These are phyloP conservation scores for Acanthopagrus latus DNA, from an alignment of 2,797 vertebrate species.

Conservation along the genomic window DNA sequence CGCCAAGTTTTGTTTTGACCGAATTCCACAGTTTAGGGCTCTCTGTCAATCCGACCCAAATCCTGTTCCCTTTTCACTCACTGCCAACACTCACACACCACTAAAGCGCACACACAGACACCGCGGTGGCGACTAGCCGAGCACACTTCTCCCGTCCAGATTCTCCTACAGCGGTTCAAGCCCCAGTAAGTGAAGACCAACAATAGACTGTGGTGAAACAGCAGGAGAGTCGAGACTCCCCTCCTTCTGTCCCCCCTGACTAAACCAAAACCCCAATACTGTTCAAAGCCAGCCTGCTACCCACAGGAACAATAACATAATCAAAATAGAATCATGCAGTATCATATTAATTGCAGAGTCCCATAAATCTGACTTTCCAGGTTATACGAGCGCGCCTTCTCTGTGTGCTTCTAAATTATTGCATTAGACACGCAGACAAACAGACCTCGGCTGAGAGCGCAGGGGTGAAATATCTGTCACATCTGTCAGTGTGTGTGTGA, in stretches of 20 bases:
- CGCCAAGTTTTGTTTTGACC: slow-evolving; percentile 70
- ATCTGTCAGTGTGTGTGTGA: slow-evolving; percentile 51
- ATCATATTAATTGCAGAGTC: slow-evolving; percentile 72
- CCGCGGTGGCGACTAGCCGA: slow-evolving; percentile 53
- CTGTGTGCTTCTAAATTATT: slow-evolving; percentile 29
- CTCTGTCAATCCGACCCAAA: slow-evolving; percentile 69
- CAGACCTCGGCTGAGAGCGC: slow-evolving; percentile 39
- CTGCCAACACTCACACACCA: slow-evolving; percentile 72
- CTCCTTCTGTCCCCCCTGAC: slow-evolving; percentile 25
- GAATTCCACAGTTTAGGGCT: slow-evolving; percentile 71
- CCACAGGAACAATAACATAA: slow-evolving; percentile 69
- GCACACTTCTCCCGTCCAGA: slow-evolving; percentile 59
- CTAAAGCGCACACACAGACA: slow-evolving; percentile 37
- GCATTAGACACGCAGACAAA: slow-evolving; percentile 45
- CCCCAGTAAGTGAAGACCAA: slow-evolving; percentile 59
- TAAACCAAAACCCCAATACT: slow-evolving; percentile 47
- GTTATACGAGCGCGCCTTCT: slow-evolving; percentile 48
- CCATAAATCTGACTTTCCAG: slow-evolving; percentile 56
- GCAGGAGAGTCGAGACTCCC: slow-evolving; percentile 47
- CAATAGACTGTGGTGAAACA: slow-evolving; percentile 63
- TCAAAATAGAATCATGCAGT: slow-evolving; percentile 74
- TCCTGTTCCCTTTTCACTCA: slow-evolving; percentile 41
- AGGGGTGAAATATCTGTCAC: slow-evolving; percentile 65
- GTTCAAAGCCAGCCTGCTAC: slow-evolving; percentile 61
- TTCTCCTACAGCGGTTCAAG: slow-evolving; percentile 46